Base-by-base conservation (phyloP, 2,888 invertebrate species). In the Pseudococcus viburni region DNA sequence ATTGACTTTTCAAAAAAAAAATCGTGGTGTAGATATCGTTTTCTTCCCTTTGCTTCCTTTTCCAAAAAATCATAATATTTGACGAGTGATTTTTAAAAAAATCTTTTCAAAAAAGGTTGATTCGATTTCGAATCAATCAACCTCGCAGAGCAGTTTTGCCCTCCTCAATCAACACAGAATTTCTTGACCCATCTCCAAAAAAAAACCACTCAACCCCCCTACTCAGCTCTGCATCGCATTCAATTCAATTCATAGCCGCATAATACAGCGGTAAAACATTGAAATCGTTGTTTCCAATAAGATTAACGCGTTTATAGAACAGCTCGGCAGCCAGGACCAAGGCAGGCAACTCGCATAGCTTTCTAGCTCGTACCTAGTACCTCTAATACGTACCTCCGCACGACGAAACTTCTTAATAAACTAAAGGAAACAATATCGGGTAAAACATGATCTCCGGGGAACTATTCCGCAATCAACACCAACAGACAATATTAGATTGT, bases 391-490 rank as follows among this genome's bases (percentile, higher is more conserved):
- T 19, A n/a, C 51, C 12, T 59, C 19, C 3, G 19, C 19, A 59
- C 19, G n/a, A 42, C 80, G 80, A 80, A 80, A 42, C 80, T 80
- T 80, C 80, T 80, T 80, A 80, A 80, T 80, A 80, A 80, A 80
- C 42, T 80, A 80, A 73, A 80, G 80, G 80, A 80, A 80, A 80
- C 80, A 80, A 80, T 80, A 80, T 80, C 80, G 80, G 42, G 80
- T 80, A 86, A 48, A 73, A 86, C 86, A 68, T 64, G 64, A 64
- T 86, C 86, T 68, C 86, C 48, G 68, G 86, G 68, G 86, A 86
- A 86, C 86, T 59, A 86, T 86, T 86, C 68, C 86, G 42, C 64
- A 86, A 86, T 86, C 86, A 86, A 86, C 86, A 86, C 86, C 86
- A 86, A 42, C 68, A 68, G 68, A 86, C 86, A 73, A 86, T 86